Conservation (phyloP, 2,113 vertebrate genomes). For the Semnopithecus entellus region DNA sequence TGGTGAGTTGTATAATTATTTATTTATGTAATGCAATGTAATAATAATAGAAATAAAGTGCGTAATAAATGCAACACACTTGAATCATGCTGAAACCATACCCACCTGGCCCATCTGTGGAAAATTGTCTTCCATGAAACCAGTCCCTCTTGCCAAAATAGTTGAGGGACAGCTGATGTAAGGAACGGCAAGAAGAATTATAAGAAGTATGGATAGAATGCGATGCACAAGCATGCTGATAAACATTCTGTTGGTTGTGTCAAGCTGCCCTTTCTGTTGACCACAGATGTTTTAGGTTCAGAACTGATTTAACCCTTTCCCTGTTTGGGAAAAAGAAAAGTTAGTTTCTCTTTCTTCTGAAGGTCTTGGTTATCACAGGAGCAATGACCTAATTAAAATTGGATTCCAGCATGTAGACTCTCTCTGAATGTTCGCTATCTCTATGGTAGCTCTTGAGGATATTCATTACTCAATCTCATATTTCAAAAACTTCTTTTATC, state of each 20-base stretch:
- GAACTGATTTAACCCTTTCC: not conserved
- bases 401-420: not conserved
- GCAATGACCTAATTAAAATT: constrained; percentile 51
- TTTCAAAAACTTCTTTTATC: constrained; percentile 55
- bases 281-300: constrained; percentile 29
- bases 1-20: too few species aligned
- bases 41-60: too few species aligned
- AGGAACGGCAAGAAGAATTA: not conserved
- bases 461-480: constrained; percentile 43
- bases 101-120: too few species aligned
- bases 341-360: constrained; percentile 25
- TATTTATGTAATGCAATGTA: too few species aligned
- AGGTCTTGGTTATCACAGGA: not conserved
- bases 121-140: too few species aligned
- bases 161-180: too few species aligned
- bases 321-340: constrained; percentile 7
- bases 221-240: not conserved
- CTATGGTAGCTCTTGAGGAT: not conserved
- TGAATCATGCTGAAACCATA: too few species aligned
- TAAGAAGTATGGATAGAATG: not conserved
- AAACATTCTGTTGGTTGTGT: not conserved
- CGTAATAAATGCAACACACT: too few species aligned
- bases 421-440: not conserved
- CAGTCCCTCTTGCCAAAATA: too few species aligned
- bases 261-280: not conserved